phyloP scores from a whole-genome alignment of 2,113 vertebrate genomes.

The Spilogale gracilis region DNA sequence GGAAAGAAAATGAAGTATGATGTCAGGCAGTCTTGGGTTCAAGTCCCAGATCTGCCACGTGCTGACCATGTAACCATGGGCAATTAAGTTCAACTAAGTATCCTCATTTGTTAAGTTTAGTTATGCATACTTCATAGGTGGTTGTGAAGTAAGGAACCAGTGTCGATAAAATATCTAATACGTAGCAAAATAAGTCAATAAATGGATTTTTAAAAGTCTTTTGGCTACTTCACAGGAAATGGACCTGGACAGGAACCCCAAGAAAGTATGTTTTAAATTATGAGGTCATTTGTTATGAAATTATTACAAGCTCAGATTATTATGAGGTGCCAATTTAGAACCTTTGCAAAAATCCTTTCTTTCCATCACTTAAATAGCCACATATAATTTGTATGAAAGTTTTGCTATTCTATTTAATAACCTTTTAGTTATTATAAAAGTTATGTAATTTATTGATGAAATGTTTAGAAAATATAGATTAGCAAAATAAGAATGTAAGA shows the following conservation, averaged over 20 bases:
- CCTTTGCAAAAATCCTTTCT: background rate
- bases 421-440: background rate
- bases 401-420: background rate
- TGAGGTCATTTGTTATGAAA: no score
- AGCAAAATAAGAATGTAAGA: background rate
- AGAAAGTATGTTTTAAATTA: no score
- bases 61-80: background rate
- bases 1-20: background rate
- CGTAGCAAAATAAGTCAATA: background rate
- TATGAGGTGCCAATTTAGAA: background rate
- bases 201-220: background rate
- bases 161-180: background rate
- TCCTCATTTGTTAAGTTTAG: background rate
- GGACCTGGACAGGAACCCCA: background rate
- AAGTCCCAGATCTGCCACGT: background rate
- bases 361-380: background rate
- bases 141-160: background rate
- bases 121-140: background rate
- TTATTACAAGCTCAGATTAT: background rate
- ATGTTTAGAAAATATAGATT: constrained; percentile 3
- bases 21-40: background rate
- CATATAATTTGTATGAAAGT: background rate
- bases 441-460: background rate
- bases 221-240: background rate
- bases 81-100: no score